Evolutionary conservation across 2,888 invertebrate genomes (phyloP), one percentile per base, ranked within the genome.

Genomic region (Drosophila lutescens): DNA sequence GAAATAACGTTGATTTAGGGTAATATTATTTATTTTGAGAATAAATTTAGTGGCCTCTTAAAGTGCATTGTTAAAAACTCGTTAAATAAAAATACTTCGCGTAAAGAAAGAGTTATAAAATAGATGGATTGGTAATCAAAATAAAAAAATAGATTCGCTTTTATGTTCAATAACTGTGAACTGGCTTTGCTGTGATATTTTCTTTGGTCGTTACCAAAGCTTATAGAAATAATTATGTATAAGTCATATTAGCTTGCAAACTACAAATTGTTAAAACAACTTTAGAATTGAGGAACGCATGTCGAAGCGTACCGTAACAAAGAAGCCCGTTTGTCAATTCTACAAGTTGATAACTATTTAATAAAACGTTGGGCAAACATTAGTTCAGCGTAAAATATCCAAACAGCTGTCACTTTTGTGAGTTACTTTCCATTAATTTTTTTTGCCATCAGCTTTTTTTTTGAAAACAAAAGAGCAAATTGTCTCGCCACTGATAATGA

Each of bases 381-480:
- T 54, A 38, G 32, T 20, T 17, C 26, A 49, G 23, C 62, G 32
- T 40, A 20, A 20, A 20, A 17, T 41, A 32, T 41, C 30, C 7
- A 41, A 47, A 34, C 66, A 47, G 46, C 66, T 66, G 66, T 66
- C 47, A 30, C 36, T 38, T 59, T 68, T 69, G 53, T 69, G 60
- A 70, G 73, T 63, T 70, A 62, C 73, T 73, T 70, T 55, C 54
- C 54, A 55, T 70, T 72, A 55, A 70, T 50, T 34, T 46, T 63
- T 63, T 66, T 54, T 13, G 15, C 38, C 12, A 54, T 38, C 44
- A 67, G 47, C 62, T 49, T 49, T 46, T 56, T 20, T 65, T 53
- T 43, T 40, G 43, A 34, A 32, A 72, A 83, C 84, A 83, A 70
- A 61, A 58, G 59, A 49, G 60, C 36, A 63, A 71, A 74, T 76